Base-by-base conservation (phyloP, 2,888 invertebrate genomes). In the Agriopis marginaria region DNA sequence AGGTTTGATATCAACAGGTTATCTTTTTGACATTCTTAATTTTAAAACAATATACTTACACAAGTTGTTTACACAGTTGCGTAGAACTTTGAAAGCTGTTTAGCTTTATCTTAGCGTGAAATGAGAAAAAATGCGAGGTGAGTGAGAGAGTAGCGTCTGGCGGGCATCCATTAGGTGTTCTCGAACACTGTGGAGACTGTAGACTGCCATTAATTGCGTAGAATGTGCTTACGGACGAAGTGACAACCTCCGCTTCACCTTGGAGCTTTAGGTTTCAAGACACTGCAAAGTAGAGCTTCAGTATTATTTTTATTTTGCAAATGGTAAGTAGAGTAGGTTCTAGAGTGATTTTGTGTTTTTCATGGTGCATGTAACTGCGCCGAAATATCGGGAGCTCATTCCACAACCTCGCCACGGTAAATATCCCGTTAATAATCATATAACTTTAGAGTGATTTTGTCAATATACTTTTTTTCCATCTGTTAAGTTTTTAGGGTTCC, bases 161-260 rank as follows among this genome's bases (percentile, higher is more conserved):
- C 72, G 77, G 75, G 77, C 79, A 79, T 85, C 83, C 82, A 84
- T 82, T 84, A 83, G 80, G 75, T 74, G 75, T 77, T 79, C 77
- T 80, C 72, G 76, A 82, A 82, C 51, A 11, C 49, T 49, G 47
- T 14, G n/a, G 61, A 62, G 80, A 78, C 78, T 72, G 75, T 76
- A 75, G 79, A 78, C 78, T 74, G 75, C 79, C 77, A 84, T 85
- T 84, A 81, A 83, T 83, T 84, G 80, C 77, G 70, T 77, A 63
- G 76, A 74, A 75, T 71, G 71, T 76, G 60, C 68, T 69, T 77
- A 75, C 75, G 73, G 64, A 60, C 74, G 65, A 73, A 75, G 70
- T 75, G 76, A 78, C 79, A 74, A 72, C 68, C 68, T 67, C 70
- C 64, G 76, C 75, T 69, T 74, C 77, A 77, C 79, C 78, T 81